These are phyloP conservation scores for Pelobates fuscus DNA, from an alignment of 2,113 vertebrate species.

Conservation along the genomic window DNA sequence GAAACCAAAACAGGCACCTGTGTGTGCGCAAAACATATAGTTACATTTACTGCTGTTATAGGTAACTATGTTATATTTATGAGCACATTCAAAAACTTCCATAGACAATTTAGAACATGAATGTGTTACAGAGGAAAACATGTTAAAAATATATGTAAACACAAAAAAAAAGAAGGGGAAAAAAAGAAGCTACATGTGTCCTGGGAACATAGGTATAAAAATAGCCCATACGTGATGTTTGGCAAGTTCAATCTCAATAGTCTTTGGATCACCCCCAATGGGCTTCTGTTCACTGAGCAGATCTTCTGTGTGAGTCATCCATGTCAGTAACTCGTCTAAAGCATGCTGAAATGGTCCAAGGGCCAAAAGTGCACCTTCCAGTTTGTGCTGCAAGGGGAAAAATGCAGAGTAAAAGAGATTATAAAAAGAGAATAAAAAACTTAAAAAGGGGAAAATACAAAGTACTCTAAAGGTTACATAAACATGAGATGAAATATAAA, in stretches of 20 bases:
- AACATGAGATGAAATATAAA: neutral
- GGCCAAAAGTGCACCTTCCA: constrained; percentile 91
- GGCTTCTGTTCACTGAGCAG: constrained; percentile 90
- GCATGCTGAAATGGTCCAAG: constrained; percentile 97
- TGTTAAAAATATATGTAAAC: too few relatives aligned
- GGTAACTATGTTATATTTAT: too few relatives aligned
- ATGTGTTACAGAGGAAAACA: too few relatives aligned
- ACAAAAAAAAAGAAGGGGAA: neutral
- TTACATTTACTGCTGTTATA: too few relatives aligned
- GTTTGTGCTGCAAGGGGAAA: constrained; percentile 85
- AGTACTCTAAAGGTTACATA: neutral
- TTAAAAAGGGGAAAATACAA: too few relatives aligned
- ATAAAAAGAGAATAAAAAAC: neutral
- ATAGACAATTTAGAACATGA: too few relatives aligned
- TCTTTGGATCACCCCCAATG: constrained; percentile 90
- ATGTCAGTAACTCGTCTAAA: constrained; percentile 89
- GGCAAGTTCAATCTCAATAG: constrained; percentile 95
- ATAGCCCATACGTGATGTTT: constrained; percentile 94
- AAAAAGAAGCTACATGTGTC: too few relatives aligned
- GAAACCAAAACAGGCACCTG: too few relatives aligned
- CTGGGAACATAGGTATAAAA: neutral
- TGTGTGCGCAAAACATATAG: too few relatives aligned
- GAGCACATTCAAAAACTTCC: too few relatives aligned
- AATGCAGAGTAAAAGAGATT: too few relatives aligned
- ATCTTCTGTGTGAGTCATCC: constrained; percentile 93